Evolutionary conservation across 30 jellyfish, hydroid and myxozoan species (phyloP).

Genomic region (Hydractinia echinata): DNA sequence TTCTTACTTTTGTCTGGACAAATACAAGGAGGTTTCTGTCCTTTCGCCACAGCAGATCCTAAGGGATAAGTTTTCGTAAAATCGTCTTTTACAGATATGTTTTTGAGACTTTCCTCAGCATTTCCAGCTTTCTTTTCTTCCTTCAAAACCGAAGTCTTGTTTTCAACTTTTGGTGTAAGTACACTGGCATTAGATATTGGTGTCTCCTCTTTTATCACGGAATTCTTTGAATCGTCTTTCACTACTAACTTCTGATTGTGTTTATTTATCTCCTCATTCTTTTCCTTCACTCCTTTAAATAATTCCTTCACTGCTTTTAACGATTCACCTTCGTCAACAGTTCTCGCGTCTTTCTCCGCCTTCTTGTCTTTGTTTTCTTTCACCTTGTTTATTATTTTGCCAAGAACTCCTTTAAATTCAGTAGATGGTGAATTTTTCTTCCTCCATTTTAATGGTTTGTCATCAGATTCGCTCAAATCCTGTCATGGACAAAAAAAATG

Average conservation of each 20-base stretch:
- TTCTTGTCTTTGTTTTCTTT: constrained; percentile 47
- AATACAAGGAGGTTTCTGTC: constrained; percentile 93
- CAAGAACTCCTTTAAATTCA: constrained; percentile 27
- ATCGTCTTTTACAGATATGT: constrained; percentile 18
- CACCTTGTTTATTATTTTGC: constrained; percentile 14
- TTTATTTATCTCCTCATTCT: background rate
- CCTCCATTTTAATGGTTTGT: constrained; percentile 15
- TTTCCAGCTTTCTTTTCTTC: constrained; percentile 29
- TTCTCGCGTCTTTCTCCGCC: constrained; percentile 13
- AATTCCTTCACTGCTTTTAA: constrained; percentile 30
- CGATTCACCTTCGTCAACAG: constrained; percentile 22
- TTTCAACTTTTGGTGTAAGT: background rate
- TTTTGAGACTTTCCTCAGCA: background rate
- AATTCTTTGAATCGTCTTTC: constrained; percentile 8
- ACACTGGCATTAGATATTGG: background rate
- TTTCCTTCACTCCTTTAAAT: constrained; percentile 4
- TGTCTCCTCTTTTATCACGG: constrained; percentile 6
- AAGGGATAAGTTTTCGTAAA: constrained; percentile 33
- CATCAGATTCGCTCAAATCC: constrained; percentile 78
- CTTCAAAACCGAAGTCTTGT: constrained; percentile 3
- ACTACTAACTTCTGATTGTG: constrained; percentile 5
- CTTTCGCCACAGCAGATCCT: constrained; percentile 78
- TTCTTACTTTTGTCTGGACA: constrained; percentile 90
- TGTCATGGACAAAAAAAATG: background rate
- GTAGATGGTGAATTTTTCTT: constrained; percentile 16